A percentile compares a stretch with the other conserved stretches of the same genome.
Conservation (phyloP, 2,888 invertebrate species). For the Leptinotarsa rubiginosa region DNA sequence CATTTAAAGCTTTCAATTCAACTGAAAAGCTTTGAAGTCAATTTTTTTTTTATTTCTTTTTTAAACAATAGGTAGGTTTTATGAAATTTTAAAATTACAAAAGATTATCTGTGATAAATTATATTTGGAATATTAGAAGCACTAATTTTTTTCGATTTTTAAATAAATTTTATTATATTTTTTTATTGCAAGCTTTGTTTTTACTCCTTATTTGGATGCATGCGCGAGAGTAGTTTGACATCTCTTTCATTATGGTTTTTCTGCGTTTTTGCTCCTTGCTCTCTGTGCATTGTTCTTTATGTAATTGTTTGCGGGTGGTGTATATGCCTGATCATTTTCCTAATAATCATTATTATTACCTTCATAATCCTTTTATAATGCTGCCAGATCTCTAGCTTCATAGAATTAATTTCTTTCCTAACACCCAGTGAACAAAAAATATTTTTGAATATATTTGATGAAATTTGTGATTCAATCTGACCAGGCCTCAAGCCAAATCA, state of each 20-base stretch:
- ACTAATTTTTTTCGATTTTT: conserved; percentile 45
- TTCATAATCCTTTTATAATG: no score
- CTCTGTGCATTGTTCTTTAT: no score
- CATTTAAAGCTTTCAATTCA: conserved; percentile 26
- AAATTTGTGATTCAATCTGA: no score
- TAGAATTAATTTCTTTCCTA: no score
- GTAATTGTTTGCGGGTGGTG: no score
- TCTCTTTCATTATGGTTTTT: conserved; percentile 21
- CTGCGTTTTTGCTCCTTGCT: no score
- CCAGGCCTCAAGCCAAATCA: no score
- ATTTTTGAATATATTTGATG: no score
- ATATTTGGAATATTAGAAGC: conserved; percentile 57
- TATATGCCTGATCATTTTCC: no score
- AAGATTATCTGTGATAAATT: conserved; percentile 62
- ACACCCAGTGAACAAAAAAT: no score
- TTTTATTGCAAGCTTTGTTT: conserved; percentile 40
- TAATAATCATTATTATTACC: no score
- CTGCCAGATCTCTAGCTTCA: no score
- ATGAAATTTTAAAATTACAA: conserved; percentile 53
- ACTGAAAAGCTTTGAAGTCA: conserved; percentile 32
- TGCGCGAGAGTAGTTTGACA: conserved; percentile 44
- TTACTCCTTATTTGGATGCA: conserved; percentile 26
- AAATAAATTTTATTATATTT: conserved; percentile 46
- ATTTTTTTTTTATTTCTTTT: conserved; percentile 33
- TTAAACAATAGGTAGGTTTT: conserved; percentile 51